phyloP scores from a whole-genome alignment of 1,140 invertebrate genomes.

The Trichomalopsis sarcophagae region DNA sequence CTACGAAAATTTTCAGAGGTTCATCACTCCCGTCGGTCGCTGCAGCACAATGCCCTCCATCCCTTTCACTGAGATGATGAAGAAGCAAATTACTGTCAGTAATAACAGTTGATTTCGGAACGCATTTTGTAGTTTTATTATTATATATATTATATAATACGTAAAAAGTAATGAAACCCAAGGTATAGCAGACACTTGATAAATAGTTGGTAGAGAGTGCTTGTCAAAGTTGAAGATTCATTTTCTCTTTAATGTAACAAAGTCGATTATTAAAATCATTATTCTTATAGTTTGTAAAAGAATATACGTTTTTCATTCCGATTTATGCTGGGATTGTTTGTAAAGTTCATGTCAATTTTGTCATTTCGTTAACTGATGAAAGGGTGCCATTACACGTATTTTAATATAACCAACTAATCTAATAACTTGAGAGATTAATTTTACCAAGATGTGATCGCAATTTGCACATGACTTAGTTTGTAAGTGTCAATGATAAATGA shows the following conservation, averaged over 20 bases:
- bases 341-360: background rate
- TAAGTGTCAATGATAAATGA: slow-evolving; percentile 15
- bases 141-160: slow-evolving; percentile 32
- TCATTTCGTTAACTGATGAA: background rate
- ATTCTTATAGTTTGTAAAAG: background rate
- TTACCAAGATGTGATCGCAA: background rate
- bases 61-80: slow-evolving; percentile 34
- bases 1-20: slow-evolving; percentile 38
- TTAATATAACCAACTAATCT: background rate
- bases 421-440: background rate
- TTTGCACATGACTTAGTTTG: background rate
- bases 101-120: slow-evolving; percentile 47
- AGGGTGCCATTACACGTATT: slow-evolving; percentile 11
- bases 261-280: slow-evolving; percentile 11
- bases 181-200: slow-evolving; percentile 14
- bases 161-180: slow-evolving; percentile 31
- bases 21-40: slow-evolving; percentile 23
- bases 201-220: slow-evolving; percentile 31
- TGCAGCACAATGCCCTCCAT: slow-evolving; percentile 32
- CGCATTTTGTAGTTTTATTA: slow-evolving; percentile 44
- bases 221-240: background rate
- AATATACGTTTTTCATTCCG: background rate
- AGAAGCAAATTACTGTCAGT: slow-evolving; percentile 50
- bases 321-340: background rate
- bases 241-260: background rate